Conservation (phyloP, 2,113 vertebrate genomes). For the Equus przewalskii region DNA sequence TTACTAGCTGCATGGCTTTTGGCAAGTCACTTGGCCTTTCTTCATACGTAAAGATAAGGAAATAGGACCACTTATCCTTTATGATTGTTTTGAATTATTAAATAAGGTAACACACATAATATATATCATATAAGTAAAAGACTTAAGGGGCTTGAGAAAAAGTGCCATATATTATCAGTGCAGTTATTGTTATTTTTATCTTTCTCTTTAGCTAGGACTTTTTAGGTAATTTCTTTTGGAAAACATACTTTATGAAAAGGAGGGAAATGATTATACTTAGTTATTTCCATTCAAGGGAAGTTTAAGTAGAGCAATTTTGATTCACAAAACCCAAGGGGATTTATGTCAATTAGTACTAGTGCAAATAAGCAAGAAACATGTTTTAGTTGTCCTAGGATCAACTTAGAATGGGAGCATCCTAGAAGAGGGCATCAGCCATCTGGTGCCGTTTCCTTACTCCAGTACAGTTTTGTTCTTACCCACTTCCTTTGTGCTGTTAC, state of each 20-base stretch:
- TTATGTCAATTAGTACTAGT: neutral
- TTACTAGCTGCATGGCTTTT: neutral
- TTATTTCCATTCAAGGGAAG: neutral
- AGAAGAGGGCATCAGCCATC: neutral
- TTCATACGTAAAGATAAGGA: neutral
- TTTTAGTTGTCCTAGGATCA: neutral
- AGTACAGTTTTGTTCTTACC: neutral
- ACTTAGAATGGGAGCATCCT: neutral
- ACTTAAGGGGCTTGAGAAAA: neutral
- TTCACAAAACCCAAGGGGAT: neutral
- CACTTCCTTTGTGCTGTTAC: neutral
- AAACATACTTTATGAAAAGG: neutral
- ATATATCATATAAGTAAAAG: neutral
- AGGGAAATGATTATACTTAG: neutral
- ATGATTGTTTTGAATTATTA: neutral
- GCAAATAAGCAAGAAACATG: no score
- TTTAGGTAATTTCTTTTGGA: neutral
- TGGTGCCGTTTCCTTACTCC: neutral
- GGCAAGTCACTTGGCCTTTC: neutral
- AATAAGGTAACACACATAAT: neutral
- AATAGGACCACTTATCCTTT: neutral
- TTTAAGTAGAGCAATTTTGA: neutral
- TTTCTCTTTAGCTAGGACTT: slow-evolving; percentile 1
- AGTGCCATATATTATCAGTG: neutral
- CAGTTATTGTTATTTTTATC: neutral